Conservation (phyloP, 2,113 vertebrate genomes). For the Chaenocephalus aceratus region DNA sequence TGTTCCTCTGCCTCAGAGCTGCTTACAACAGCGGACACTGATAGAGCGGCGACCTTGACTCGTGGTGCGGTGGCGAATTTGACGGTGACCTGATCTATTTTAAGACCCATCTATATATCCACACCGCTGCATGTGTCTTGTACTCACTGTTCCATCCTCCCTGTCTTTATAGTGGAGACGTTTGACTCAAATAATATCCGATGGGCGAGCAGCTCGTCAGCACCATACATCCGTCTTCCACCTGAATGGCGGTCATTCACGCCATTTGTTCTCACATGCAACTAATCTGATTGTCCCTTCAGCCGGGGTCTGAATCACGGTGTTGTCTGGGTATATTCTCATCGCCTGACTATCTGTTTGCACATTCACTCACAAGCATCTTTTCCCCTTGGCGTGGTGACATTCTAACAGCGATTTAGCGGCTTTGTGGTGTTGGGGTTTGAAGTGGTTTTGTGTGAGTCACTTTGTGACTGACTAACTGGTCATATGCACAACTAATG, state of each 20-base stretch:
- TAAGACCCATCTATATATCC: conserved; percentile 41
- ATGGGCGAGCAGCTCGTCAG: conserved; percentile 24
- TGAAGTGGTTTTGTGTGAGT: conserved; percentile 25
- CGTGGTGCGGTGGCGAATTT: conserved; percentile 44
- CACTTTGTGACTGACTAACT: not conserved
- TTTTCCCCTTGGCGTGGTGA: conserved; percentile 20
- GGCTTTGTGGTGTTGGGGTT: conserved; percentile 28
- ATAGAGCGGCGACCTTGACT: conserved; percentile 62
- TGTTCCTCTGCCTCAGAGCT: conserved; percentile 23
- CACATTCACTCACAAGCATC: conserved; percentile 19
- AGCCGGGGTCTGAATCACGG: conserved; percentile 21
- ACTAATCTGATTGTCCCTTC: conserved; percentile 28
- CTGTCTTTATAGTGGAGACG: conserved; percentile 19
- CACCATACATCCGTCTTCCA: conserved; percentile 33
- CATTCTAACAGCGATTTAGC: conserved; percentile 23
- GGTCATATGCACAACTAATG: not conserved
- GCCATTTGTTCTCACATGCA: conserved; percentile 36
- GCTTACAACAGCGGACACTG: conserved; percentile 40
- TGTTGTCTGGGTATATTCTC: conserved; percentile 39
- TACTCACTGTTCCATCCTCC: conserved; percentile 30
- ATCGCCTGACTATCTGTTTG: conserved; percentile 23
- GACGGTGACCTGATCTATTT: conserved; percentile 74
- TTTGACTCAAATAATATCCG: conserved; percentile 58
- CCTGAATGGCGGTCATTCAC: conserved; percentile 56
- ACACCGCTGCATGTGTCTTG: conserved; percentile 8